Evolutionary conservation across 2,797 vertebrate genomes (phyloP).

Genomic region (Hozukius guyotensis): DNA sequence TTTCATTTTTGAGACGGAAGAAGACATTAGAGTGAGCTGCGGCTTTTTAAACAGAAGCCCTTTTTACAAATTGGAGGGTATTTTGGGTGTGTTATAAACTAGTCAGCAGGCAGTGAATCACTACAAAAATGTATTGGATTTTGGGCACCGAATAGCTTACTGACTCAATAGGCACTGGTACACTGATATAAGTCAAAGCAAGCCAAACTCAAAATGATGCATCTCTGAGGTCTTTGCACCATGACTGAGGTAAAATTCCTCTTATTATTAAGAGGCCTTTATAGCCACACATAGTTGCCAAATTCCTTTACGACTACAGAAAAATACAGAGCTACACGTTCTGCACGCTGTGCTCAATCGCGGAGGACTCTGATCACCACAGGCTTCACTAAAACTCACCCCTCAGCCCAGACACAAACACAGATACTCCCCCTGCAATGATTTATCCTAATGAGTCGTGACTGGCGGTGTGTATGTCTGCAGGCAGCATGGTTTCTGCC

Average conservation of each 20-base stretch:
- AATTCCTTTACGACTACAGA: background rate
- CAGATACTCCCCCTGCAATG: conserved; percentile 4
- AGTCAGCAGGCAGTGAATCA: conserved; percentile 7
- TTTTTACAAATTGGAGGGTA: background rate
- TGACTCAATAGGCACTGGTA: background rate
- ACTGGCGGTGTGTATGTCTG: background rate
- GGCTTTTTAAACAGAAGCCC: background rate
- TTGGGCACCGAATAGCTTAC: background rate
- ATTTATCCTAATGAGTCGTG: conserved; percentile 43
- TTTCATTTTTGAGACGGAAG: background rate
- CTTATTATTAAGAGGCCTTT: background rate
- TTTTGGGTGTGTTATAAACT: background rate
- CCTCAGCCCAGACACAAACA: conserved; percentile 13
- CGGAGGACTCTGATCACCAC: conserved; percentile 5
- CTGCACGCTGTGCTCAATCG: conserved; percentile 14
- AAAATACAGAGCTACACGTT: background rate
- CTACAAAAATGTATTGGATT: background rate
- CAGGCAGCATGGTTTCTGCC: background rate
- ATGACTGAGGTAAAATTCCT: background rate
- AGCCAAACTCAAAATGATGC: background rate
- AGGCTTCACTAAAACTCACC: conserved; percentile 27
- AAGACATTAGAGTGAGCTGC: background rate
- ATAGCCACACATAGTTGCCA: background rate
- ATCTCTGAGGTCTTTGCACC: background rate
- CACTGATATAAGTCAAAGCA: background rate